Evolutionary conservation across 2,797 vertebrate species (phyloP), one percentile per base, ranked within the genome.

Genomic region (Euthynnus affinis): DNA sequence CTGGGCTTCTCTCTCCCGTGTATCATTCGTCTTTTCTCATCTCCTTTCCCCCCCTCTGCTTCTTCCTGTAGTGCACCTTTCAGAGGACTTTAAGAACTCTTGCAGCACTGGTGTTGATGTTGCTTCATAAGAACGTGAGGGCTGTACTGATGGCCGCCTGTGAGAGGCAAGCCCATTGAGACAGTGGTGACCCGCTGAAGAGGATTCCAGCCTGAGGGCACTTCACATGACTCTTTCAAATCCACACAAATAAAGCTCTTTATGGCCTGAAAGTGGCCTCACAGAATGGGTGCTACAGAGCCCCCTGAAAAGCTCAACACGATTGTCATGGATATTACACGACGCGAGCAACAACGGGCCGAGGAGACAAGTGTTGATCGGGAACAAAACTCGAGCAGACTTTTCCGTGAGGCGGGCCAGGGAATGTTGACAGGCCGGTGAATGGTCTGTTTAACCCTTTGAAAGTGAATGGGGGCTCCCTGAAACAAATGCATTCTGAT

Each of bases 391-490:
- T 96, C 92, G 88, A 94, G 90, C 94, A 95, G 96, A 96, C 96
- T 97, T 97, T 97, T 96, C 94, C 88, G 87, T 78, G 91, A 94
- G 95, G 93, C 85, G 91, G 96, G 95, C 95, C 96, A 95, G 94
- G 91, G 96, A 94, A 96, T 96, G 96, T 96, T 97, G 98, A 98
- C 97, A 98, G 97, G 96, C 96, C 92, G 90, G 94, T 98, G 98
- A 99, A 99, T 97, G 97, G 97, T 97, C 97, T 98, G 97, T 98
- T 99, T 99, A 99, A 99, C 97, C 97, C 97, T 98, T 99, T 97
- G 96, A 97, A 97, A 97, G 93, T 96, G 96, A 97, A 98, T 96
- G 94, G 97, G 96, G 95, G 96, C 95, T 93, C 93, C 92, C 68
- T 87, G 93, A 97, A 96, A 97, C 96, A 97, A 98, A 97, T 92